A percentile compares a stretch with the other conserved stretches of the same genome.
Conservation (phyloP, 2,888 invertebrate genomes). For the Metallyticus violacea region DNA sequence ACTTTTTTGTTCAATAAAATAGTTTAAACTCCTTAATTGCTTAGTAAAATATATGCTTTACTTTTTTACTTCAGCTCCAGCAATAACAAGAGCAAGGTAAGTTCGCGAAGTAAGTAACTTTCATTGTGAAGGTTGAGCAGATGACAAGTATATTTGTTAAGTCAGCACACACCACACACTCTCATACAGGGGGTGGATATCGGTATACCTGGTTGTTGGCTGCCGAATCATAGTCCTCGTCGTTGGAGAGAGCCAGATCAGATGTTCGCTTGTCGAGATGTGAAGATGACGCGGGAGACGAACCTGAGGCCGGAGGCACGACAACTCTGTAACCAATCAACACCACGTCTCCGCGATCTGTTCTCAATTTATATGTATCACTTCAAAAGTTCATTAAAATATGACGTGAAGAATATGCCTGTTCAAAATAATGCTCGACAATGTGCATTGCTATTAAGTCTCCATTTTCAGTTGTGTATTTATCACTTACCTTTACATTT, state of each 20-base stretch:
- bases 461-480: no score
- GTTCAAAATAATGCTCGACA: no score
- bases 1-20: no score
- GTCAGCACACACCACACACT: background rate
- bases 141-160: background rate
- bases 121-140: background rate
- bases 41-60: no score
- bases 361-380: background rate
- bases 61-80: no score
- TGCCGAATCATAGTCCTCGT: conserved; percentile 46
- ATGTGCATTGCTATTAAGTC: no score
- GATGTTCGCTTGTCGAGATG: conserved; percentile 41
- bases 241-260: conserved; percentile 49
- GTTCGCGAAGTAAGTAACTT: no score
- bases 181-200: background rate
- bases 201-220: conserved; percentile 19
- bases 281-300: conserved; percentile 24
- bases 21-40: no score
- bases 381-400: background rate
- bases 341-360: background rate
- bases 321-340: conserved; percentile 15
- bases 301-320: conserved; percentile 17
- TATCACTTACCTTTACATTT: no score
- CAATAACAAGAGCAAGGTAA: no score
- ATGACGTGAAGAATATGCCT: no score